Percentiles rank a stretch among this genome's conserved stretches.
These are phyloP conservation scores for Aramus guarauna DNA, from an alignment of 2,113 vertebrate species.

Conservation along the genomic window DNA sequence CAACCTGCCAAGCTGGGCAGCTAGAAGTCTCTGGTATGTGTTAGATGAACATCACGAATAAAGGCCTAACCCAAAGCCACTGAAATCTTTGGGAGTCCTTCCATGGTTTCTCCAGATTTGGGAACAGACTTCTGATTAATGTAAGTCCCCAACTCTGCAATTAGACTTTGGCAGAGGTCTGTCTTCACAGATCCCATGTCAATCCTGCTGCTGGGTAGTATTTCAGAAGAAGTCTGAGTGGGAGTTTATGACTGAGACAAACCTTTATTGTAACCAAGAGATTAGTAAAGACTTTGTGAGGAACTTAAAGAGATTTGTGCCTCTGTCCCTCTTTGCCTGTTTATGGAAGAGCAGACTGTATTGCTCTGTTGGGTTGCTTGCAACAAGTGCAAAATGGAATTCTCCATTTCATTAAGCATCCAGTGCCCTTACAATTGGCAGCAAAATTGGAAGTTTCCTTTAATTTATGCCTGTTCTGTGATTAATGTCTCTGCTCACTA, in stretches of 20 bases:
- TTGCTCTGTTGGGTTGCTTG: not conserved
- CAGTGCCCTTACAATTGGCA: not conserved
- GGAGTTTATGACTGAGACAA: not conserved
- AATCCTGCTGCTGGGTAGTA: not conserved
- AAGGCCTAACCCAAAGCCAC: not conserved
- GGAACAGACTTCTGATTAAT: not conserved
- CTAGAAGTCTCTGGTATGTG: not conserved
- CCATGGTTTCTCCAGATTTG: not conserved
- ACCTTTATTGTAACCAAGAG: not conserved
- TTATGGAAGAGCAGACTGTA: not conserved
- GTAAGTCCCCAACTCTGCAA: not conserved
- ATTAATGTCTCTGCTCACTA: not conserved
- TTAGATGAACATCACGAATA: not conserved
- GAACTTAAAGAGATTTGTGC: not conserved
- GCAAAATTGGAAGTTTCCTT: not conserved
- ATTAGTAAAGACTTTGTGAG: not conserved
- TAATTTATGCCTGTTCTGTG: not conserved
- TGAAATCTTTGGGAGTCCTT: not conserved
- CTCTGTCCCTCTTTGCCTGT: not conserved
- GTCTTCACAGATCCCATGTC: not conserved
- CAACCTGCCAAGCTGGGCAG: not conserved
- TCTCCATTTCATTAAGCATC: not conserved
- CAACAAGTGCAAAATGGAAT: not conserved
- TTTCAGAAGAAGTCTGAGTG: not conserved
- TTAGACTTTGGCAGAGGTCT: not conserved